These are phyloP conservation scores for Carettochelys insculpta DNA, from an alignment of 2,113 vertebrate species.

Conservation along the genomic window DNA sequence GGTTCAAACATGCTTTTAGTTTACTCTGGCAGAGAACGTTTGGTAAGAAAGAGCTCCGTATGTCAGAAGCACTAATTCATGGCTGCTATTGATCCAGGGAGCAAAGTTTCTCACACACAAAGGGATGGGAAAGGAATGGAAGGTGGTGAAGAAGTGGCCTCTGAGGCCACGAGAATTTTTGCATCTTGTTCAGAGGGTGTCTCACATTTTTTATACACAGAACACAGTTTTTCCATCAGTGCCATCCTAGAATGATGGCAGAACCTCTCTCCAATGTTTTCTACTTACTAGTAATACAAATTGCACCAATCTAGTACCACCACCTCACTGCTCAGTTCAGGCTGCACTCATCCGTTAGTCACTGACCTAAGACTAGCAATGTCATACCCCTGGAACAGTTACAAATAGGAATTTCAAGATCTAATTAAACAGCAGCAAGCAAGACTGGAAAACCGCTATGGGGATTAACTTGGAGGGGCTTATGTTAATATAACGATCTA, in stretches of 20 bases:
- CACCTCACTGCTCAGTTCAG: not conserved
- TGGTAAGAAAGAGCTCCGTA: not conserved
- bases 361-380: not conserved
- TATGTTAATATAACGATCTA: conserved; percentile 68
- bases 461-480: conserved; percentile 39
- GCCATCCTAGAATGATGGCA: not conserved
- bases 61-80: fast-evolving
- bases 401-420: not conserved
- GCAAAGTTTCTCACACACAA: not conserved
- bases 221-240: not conserved
- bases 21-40: not conserved
- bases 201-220: not conserved
- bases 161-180: not conserved
- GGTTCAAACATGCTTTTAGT: not conserved
- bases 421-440: not conserved
- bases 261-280: not conserved
- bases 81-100: fast-evolving
- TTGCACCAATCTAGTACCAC: not conserved
- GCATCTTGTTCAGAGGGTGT: not conserved
- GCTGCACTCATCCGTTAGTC: not conserved
- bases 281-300: not conserved
- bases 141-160: not conserved
- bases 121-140: not conserved
- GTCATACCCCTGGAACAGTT: not conserved
- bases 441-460: not conserved